Percentiles rank a stretch among this genome's conserved stretches.
These are phyloP conservation scores for Hylaeus volcanicus DNA, from an alignment of 1,140 invertebrate species.

Conservation along the genomic window DNA sequence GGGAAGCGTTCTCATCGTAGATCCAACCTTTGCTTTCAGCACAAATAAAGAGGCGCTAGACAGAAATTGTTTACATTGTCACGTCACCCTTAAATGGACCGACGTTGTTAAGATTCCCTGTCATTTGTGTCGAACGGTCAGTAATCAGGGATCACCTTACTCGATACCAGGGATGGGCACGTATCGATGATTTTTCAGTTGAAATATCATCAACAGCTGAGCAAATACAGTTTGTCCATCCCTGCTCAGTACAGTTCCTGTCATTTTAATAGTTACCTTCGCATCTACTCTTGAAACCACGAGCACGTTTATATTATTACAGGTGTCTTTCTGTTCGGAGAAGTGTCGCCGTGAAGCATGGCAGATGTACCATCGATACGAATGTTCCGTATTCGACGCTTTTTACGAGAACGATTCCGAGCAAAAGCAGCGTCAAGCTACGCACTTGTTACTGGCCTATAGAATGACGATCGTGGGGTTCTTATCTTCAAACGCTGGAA, in stretches of 20 bases:
- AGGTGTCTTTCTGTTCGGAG: slow-evolving; percentile 81
- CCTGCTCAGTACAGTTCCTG: no score
- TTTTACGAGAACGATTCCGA: slow-evolving; percentile 74
- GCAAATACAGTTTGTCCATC: no score
- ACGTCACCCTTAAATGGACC: slow-evolving; percentile 69
- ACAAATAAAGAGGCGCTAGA: slow-evolving; percentile 75
- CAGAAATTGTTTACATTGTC: slow-evolving; percentile 82
- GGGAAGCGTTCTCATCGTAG: slow-evolving; percentile 79
- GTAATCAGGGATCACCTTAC: slow-evolving; percentile 46
- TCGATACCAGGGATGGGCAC: no score
- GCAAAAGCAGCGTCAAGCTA: slow-evolving; percentile 58
- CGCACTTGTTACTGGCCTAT: slow-evolving; percentile 80
- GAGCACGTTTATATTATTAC: slow-evolving; percentile 47
- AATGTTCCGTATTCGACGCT: slow-evolving; percentile 80
- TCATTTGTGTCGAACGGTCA: slow-evolving; percentile 79
- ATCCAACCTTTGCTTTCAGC: slow-evolving; percentile 77
- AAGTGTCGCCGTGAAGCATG: slow-evolving; percentile 79
- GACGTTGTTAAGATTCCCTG: slow-evolving; percentile 78
- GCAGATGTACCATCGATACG: slow-evolving; percentile 80
- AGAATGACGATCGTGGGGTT: slow-evolving; percentile 79
- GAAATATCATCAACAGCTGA: no score
- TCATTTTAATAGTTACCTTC: not conserved
- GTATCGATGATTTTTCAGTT: no score
- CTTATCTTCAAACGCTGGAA: slow-evolving; percentile 30
- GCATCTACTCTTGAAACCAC: not conserved